These are phyloP conservation scores for Nasonia longicornis DNA, from an alignment of 1,140 invertebrate genomes.

Conservation along the genomic window DNA sequence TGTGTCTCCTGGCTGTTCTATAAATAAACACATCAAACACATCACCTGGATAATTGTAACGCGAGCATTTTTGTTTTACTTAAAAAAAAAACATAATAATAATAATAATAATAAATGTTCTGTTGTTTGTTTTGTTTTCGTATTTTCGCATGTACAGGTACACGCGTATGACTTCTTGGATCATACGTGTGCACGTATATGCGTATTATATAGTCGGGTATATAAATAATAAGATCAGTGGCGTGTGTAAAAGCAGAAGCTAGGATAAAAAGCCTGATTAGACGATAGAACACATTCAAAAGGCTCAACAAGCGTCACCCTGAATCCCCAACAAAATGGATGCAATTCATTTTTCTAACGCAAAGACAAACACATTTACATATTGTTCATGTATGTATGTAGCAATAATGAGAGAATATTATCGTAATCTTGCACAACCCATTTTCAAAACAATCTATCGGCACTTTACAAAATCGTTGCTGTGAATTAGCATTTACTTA, in stretches of 20 bases:
- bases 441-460: background rate
- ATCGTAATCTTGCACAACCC: slow-evolving; percentile 30
- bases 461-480: background rate
- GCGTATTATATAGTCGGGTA: background rate
- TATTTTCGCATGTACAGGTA: background rate
- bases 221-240: slow-evolving; percentile 41
- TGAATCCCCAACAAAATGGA: slow-evolving; percentile 48
- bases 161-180: background rate
- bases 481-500: background rate
- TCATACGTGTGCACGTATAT: background rate
- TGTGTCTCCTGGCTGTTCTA: slow-evolving; percentile 58
- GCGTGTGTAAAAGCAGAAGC: slow-evolving; percentile 50
- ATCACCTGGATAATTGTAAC: slow-evolving; percentile 52
- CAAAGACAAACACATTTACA: slow-evolving; percentile 39
- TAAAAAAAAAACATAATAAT: background rate
- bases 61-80: slow-evolving; percentile 29
- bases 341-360: slow-evolving; percentile 31
- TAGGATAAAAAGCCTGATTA: slow-evolving; percentile 50
- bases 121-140: slow-evolving; percentile 21
- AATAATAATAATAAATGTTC: background rate
- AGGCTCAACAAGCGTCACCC: slow-evolving; percentile 46
- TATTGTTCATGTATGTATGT: slow-evolving; percentile 1
- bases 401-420: slow-evolving; percentile 20
- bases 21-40: slow-evolving; percentile 62
- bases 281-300: slow-evolving; percentile 50